phyloP scores from a whole-genome alignment of 2,113 vertebrate genomes.

The Platysternon megacephalum region DNA sequence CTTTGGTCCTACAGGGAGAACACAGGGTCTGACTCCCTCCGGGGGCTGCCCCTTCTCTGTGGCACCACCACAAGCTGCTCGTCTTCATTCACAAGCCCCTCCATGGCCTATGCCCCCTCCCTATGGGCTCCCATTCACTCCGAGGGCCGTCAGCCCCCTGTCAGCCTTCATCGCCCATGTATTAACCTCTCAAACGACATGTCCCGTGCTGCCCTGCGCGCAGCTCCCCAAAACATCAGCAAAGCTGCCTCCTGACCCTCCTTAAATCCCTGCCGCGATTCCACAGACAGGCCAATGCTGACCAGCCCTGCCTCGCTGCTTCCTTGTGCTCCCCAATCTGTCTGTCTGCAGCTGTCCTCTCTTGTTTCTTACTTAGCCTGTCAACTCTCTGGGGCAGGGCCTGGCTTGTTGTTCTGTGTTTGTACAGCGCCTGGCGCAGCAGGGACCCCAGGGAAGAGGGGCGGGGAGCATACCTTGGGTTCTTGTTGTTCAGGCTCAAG shows the following conservation, averaged over 20 bases:
- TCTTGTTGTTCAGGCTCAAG: constrained; percentile 95
- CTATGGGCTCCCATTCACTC: too few species aligned
- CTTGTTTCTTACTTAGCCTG: too few species aligned
- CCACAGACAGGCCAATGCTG: background rate
- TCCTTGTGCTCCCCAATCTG: too few species aligned
- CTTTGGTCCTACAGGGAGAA: constrained; percentile 88
- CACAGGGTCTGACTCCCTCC: accelerated
- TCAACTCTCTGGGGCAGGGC: too few species aligned
- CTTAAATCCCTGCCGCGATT: background rate
- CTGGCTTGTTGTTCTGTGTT: too few species aligned
- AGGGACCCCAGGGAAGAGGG: background rate
- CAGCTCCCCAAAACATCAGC: background rate
- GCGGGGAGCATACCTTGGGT: constrained; percentile 83
- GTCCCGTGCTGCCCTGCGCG: too few species aligned
- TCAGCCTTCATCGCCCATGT: background rate
- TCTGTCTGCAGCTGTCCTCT: background rate
- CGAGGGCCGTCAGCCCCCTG: too few species aligned
- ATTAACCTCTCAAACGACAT: too few species aligned
- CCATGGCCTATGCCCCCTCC: too few species aligned
- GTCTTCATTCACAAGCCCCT: background rate
- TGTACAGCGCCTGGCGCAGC: too few species aligned
- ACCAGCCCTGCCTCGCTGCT: background rate
- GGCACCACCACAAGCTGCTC: background rate
- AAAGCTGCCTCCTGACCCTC: background rate
- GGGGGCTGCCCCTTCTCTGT: background rate